Percentiles rank a stretch among this genome's conserved stretches.
phyloP scores from a whole-genome alignment of 2,888 invertebrate species.

The Amiota communis region DNA sequence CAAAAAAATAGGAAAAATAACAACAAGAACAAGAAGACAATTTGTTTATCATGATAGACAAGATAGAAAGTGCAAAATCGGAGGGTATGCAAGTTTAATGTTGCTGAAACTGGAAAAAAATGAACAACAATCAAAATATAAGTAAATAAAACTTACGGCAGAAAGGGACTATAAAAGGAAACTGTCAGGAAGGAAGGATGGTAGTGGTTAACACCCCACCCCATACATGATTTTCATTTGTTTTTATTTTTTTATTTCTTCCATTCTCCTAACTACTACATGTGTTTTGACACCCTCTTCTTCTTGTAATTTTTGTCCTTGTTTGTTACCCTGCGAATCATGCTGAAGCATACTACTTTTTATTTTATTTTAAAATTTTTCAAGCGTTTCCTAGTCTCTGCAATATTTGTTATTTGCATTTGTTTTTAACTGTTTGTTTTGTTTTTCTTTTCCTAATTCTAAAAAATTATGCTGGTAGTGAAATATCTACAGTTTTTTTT shows the following conservation, averaged over 20 bases:
- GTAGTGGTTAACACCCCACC: background rate
- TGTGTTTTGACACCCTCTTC: slow-evolving; percentile 47
- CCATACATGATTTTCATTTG: background rate
- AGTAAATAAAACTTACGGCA: slow-evolving; percentile 19
- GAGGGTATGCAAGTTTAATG: background rate
- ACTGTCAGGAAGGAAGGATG: background rate
- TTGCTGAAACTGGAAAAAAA: slow-evolving; percentile 28
- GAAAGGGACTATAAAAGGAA: background rate
- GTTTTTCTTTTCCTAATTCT: slow-evolving; percentile 39
- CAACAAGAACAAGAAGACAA: slow-evolving; percentile 29
- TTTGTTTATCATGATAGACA: slow-evolving; percentile 37
- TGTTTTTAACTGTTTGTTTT: background rate
- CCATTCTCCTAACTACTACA: background rate
- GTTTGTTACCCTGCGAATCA: background rate
- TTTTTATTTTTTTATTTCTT: no score
- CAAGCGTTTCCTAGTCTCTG: slow-evolving; percentile 5
- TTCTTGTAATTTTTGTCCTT: background rate
- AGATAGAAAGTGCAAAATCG: slow-evolving; percentile 8
- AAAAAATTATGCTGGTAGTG: slow-evolving; percentile 53
- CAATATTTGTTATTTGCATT: slow-evolving; percentile 29
- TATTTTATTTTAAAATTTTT: background rate
- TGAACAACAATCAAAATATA: slow-evolving; percentile 38
- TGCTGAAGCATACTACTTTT: background rate
- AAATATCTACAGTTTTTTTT: slow-evolving; percentile 20
- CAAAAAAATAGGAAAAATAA: background rate